Conservation (phyloP, 2,888 invertebrate species). For the Parnassius smintheus region DNA sequence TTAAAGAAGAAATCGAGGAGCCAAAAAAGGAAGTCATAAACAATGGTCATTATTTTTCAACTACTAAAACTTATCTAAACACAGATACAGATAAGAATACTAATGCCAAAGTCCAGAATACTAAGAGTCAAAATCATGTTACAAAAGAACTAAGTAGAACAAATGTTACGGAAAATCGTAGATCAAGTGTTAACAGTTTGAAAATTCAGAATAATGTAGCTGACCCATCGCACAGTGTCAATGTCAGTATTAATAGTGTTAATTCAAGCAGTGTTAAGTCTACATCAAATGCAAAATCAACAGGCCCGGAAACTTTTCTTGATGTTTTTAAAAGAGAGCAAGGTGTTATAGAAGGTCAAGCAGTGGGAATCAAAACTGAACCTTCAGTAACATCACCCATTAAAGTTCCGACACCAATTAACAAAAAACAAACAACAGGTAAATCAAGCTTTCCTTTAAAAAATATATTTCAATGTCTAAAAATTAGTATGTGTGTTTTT, state of each 20-base stretch:
- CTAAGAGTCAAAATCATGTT: constrained; percentile 48
- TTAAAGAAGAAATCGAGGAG: constrained; percentile 49
- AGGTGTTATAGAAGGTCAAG: constrained; percentile 42
- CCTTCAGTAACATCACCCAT: constrained; percentile 35
- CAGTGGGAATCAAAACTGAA: constrained; percentile 50
- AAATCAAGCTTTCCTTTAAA: constrained; percentile 20
- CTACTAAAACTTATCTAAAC: constrained; percentile 33
- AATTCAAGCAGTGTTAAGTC: constrained; percentile 51
- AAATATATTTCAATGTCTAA: too few species aligned
- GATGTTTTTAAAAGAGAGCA: constrained; percentile 77
- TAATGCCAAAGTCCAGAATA: constrained; percentile 64
- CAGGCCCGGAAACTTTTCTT: constrained; percentile 62
- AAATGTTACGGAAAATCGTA: constrained; percentile 46
- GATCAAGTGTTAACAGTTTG: constrained; percentile 51
- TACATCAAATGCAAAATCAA: constrained; percentile 40
- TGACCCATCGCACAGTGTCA: constrained; percentile 43
- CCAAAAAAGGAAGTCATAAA: constrained; percentile 51
- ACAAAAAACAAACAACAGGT: constrained; percentile 59
- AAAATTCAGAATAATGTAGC: constrained; percentile 46
- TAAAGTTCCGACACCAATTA: constrained; percentile 51
- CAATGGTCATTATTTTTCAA: constrained; percentile 59
- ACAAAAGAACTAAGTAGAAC: constrained; percentile 43
- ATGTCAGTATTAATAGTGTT: constrained; percentile 67
- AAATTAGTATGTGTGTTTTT: too few species aligned
- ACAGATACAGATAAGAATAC: constrained; percentile 51